Evolutionary conservation across 1,140 invertebrate genomes (phyloP).

Genomic region (Cataglyphis hispanica): DNA sequence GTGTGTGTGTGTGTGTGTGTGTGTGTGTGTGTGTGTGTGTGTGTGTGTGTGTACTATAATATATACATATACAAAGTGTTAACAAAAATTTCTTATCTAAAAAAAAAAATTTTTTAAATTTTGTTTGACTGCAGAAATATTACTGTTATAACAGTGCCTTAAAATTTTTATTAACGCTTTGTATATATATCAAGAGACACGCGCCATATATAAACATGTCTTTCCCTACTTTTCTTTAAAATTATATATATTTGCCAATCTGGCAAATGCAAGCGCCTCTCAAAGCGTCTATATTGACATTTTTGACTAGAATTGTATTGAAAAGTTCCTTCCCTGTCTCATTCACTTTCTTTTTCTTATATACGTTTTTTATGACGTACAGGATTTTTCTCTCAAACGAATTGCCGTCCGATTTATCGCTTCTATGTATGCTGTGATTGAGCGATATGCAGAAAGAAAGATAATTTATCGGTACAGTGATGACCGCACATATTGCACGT

Average conservation of each 20-base stretch:
- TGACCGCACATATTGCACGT: conserved; percentile 98
- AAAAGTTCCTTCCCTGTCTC: neutral
- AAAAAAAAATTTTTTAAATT: too few species aligned
- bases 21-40: too few species aligned
- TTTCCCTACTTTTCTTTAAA: neutral
- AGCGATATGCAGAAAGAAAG: conserved; percentile 97
- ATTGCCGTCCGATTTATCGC: neutral
- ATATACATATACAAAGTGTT: neutral
- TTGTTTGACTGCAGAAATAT: neutral
- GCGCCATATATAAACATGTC: neutral
- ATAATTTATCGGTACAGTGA: conserved; percentile 92
- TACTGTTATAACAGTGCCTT: neutral
- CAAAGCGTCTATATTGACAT: neutral
- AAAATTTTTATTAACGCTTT: too few species aligned
- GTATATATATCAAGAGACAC: neutral
- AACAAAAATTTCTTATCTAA: too few species aligned
- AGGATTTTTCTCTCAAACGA: neutral
- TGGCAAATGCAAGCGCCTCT: neutral
- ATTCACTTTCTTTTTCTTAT: neutral
- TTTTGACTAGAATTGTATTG: conserved; percentile 11
- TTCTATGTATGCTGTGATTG: conserved; percentile 91
- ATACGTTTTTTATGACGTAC: too few species aligned
- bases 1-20: too few species aligned
- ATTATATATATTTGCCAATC: neutral
- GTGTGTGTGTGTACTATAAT: neutral